Evolutionary conservation across 2,113 vertebrate species (phyloP).

Genomic region (Chaetorhynchus papuensis): DNA sequence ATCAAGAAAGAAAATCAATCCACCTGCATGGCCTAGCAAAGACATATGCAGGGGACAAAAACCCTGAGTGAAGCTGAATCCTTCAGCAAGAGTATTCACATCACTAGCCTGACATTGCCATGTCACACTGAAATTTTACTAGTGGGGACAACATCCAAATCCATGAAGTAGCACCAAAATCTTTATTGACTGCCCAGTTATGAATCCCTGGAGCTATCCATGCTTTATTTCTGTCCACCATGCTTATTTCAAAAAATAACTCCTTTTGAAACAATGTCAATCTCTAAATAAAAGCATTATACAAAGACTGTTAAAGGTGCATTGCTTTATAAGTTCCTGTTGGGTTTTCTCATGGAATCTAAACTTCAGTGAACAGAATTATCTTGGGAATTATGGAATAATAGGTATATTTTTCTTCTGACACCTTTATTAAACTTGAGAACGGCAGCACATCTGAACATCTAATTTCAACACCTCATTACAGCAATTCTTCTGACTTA

Average conservation of each 20-base stretch:
- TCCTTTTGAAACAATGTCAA: neutral
- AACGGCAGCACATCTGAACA: neutral
- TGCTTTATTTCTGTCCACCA: neutral
- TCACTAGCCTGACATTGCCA: neutral
- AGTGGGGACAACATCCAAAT: neutral
- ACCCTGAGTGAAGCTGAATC: neutral
- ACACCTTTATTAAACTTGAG: neutral
- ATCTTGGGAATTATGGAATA: neutral
- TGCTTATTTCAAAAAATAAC: neutral
- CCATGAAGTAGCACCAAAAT: neutral
- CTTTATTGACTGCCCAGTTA: neutral
- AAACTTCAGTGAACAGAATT: neutral
- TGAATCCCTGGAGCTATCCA: neutral
- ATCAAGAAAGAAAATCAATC: neutral
- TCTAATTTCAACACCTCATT: neutral
- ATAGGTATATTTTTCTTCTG: neutral
- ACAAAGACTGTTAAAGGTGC: neutral
- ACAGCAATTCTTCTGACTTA: neutral
- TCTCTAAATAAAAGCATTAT: neutral
- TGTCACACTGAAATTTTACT: neutral
- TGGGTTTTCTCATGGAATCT: neutral
- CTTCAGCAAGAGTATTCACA: neutral
- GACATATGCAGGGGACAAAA: neutral
- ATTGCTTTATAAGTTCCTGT: neutral
- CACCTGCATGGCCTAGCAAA: neutral